Evolutionary conservation across 2,888 invertebrate species (phyloP).

Genomic region (Eretmocerus hayati): DNA sequence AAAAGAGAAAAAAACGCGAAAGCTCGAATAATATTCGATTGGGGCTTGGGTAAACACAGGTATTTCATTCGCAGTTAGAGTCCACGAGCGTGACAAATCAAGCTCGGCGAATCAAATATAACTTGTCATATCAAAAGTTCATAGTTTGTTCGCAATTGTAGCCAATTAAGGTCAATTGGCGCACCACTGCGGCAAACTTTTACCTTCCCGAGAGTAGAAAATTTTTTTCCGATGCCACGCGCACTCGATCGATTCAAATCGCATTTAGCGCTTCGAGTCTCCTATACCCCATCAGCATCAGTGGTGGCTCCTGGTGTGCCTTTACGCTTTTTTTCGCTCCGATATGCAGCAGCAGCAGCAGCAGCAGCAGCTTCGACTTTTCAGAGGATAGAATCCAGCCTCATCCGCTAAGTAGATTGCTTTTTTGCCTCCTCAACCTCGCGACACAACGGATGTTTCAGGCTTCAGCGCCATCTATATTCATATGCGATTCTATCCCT

Average conservation of each 20-base stretch:
- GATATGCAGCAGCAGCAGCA: background rate
- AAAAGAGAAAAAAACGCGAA: no score
- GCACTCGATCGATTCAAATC: constrained; percentile 11
- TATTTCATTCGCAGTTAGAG: no score
- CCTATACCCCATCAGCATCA: no score
- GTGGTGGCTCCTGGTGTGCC: no score
- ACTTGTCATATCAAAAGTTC: constrained; percentile 1
- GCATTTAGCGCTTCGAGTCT: constrained; percentile 3
- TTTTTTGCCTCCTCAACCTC: no score
- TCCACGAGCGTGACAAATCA: constrained; percentile 8
- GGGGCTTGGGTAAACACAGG: no score
- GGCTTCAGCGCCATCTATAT: background rate
- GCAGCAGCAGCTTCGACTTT: background rate
- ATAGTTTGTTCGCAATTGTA: background rate
- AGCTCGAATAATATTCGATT: no score
- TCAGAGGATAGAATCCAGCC: constrained; percentile 1
- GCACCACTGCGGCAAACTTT: background rate
- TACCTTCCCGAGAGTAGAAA: background rate
- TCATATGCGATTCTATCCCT: background rate
- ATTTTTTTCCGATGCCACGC: background rate
- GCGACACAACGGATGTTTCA: background rate
- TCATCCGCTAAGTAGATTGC: background rate
- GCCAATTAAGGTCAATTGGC: constrained; percentile 3
- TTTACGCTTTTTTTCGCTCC: constrained; percentile 6
- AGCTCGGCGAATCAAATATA: constrained; percentile 3